phyloP scores from a whole-genome alignment of 2,797 vertebrate species.

The Etheostoma perlongum region DNA sequence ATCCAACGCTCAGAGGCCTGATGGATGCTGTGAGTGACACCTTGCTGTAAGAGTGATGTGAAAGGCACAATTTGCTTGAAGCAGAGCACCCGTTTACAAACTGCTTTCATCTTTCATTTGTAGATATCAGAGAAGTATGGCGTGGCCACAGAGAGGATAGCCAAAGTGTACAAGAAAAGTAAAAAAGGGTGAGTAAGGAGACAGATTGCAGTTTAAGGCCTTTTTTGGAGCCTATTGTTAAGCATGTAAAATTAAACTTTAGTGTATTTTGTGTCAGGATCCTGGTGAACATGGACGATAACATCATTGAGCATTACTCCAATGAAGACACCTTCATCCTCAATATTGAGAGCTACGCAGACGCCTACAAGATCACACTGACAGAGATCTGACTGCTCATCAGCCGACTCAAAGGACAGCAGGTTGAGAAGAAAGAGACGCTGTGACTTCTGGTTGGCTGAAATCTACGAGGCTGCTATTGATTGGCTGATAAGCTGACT shows the following conservation, averaged over 20 bases:
- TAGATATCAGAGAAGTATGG: conserved; percentile 98
- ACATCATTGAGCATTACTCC: conserved; percentile 98
- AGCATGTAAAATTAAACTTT: background rate
- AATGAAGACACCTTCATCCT: conserved; percentile 99
- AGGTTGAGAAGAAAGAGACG: conserved; percentile 17
- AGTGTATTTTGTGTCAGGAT: conserved; percentile 83
- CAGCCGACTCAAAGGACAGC: conserved; percentile 18
- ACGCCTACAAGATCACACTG: conserved; percentile 95
- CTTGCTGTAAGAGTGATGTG: conserved; percentile 1
- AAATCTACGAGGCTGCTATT: conserved; percentile 47
- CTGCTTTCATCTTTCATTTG: background rate
- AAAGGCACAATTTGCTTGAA: conserved; percentile 10
- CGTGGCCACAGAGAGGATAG: conserved; percentile 92
- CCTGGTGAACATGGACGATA: conserved; percentile 98
- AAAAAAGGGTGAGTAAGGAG: conserved; percentile 92
- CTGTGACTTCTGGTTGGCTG: conserved; percentile 52
- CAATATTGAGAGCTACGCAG: conserved; percentile 91
- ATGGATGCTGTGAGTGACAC: conserved; percentile 94
- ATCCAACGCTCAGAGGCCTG: conserved; percentile 94
- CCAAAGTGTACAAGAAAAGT: conserved; percentile 98
- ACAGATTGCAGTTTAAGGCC: background rate
- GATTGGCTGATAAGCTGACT: conserved; percentile 59
- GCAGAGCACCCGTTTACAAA: conserved; percentile 2
- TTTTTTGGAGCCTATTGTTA: fast-evolving
- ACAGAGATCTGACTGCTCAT: conserved; percentile 90